Evolutionary conservation across 2,797 vertebrate species (phyloP).

Genomic region (Vultur gryphus): DNA sequence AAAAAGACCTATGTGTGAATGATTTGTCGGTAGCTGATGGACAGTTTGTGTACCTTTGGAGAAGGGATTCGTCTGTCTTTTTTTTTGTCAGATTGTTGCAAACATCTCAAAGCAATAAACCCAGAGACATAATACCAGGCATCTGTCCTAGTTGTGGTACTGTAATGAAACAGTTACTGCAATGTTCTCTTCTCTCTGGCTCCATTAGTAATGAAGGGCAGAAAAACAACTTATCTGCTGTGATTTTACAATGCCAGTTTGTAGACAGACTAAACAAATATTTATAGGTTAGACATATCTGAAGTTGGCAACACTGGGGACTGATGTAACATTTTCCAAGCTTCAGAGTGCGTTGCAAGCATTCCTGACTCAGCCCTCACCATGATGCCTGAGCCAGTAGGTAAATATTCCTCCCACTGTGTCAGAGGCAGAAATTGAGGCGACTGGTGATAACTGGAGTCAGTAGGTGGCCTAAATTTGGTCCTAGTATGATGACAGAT

Average conservation of each 20-base stretch:
- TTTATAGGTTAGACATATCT: not conserved
- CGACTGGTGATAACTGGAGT: not conserved
- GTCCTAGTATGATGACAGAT: not conserved
- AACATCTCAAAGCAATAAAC: not conserved
- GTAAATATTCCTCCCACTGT: not conserved
- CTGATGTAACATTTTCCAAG: not conserved
- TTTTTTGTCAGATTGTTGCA: not conserved
- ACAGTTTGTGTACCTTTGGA: not conserved
- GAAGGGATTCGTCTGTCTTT: not conserved
- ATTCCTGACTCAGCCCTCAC: not conserved
- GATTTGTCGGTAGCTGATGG: not conserved
- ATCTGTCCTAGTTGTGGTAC: not conserved
- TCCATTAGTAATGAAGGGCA: not conserved
- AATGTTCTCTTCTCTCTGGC: not conserved
- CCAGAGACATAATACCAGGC: too few relatives aligned
- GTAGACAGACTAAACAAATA: not conserved
- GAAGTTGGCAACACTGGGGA: accelerated
- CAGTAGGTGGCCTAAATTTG: not conserved
- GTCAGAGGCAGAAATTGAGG: not conserved
- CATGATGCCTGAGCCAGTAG: accelerated
- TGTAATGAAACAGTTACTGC: not conserved
- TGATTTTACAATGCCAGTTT: not conserved
- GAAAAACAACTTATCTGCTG: not conserved
- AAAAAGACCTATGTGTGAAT: not conserved
- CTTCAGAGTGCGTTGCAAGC: accelerated